Conservation (phyloP, 2,797 vertebrate genomes). For the Anableps anableps region DNA sequence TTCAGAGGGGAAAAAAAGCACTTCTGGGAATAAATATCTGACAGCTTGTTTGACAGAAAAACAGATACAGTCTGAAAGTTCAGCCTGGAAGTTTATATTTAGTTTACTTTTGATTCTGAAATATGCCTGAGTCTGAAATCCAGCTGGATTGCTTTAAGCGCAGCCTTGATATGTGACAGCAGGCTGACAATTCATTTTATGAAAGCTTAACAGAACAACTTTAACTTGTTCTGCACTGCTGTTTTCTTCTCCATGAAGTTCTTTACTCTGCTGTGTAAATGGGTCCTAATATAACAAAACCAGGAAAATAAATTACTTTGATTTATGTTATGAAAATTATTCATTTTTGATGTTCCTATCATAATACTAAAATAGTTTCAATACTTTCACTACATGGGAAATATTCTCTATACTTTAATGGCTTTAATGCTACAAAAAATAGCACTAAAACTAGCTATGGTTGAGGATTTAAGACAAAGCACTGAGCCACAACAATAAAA, state of each 20-base stretch:
- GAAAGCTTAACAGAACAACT: slow-evolving; percentile 34
- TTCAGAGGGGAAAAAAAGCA: slow-evolving; percentile 22
- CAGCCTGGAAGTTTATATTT: slow-evolving; percentile 53
- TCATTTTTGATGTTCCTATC: neutral
- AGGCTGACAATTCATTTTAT: slow-evolving; percentile 32
- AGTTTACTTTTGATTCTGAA: slow-evolving; percentile 37
- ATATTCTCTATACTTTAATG: neutral
- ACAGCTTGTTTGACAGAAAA: slow-evolving; percentile 34
- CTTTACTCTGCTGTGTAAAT: neutral
- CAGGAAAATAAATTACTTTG: neutral
- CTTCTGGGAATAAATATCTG: slow-evolving; percentile 26
- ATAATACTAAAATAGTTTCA: neutral
- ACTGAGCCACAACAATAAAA: neutral
- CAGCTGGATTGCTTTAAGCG: slow-evolving; percentile 34
- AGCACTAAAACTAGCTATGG: neutral
- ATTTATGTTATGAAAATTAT: neutral
- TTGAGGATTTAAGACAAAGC: neutral
- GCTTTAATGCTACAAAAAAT: neutral
- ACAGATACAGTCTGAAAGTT: slow-evolving; percentile 25
- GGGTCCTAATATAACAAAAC: neutral
- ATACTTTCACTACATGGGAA: neutral
- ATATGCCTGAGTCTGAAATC: slow-evolving; percentile 22
- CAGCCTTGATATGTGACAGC: slow-evolving; percentile 43
- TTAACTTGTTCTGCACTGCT: slow-evolving; percentile 5
- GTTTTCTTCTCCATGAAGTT: neutral